Base-by-base conservation (phyloP, 2,888 invertebrate species). In the Baccha elongata region DNA sequence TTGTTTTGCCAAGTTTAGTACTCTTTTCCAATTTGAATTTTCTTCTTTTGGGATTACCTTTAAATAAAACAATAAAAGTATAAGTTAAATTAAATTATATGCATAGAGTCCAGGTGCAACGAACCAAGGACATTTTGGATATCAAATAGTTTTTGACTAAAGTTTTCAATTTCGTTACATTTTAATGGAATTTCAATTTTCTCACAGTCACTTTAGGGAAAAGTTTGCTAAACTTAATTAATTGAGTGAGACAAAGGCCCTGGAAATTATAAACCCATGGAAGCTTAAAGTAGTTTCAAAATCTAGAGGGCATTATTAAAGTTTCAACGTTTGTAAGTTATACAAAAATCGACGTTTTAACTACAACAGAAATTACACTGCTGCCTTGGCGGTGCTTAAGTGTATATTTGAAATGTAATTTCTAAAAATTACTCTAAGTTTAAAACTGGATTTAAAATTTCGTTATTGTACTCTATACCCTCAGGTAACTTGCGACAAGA, bases 11-110 rank as follows among this genome's bases (percentile, higher is more conserved):
- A 52, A 71, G 58, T 55, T 68, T 79, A 46, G 84, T 44, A 60
- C 62, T 83, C 76, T 84, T 75, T 76, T 85, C 81, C 62, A 69
- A 53, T 85, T 86, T 85, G 50, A 85, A 81, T 85, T 85, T 83
- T 80, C 80, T 84, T 42, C 84, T 79, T 69, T 85, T 85, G 37
- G 72, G 79, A 62, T 62, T 85, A 76, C 75, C 84, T 79, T 46
- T 48, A 65, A 79, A 65, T 26, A 48, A 60, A 21, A 37, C 3
- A 1, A 26, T 3, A 42, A 26, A n/a, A 29, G 53, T 42, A n/a
- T n/a, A 11, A 60, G 44, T 17, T 19, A 32, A n/a, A 11, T 21
- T 3, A 23, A 42, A 26, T 29, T 44, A 58, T 15, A 23, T 4
- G 35, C 23, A 53, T 11, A 40, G 40, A 17, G 37, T 3, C 5